These are phyloP conservation scores for Phrynocephalus versicolor DNA, from an alignment of 2,113 vertebrate species.

Conservation along the genomic window DNA sequence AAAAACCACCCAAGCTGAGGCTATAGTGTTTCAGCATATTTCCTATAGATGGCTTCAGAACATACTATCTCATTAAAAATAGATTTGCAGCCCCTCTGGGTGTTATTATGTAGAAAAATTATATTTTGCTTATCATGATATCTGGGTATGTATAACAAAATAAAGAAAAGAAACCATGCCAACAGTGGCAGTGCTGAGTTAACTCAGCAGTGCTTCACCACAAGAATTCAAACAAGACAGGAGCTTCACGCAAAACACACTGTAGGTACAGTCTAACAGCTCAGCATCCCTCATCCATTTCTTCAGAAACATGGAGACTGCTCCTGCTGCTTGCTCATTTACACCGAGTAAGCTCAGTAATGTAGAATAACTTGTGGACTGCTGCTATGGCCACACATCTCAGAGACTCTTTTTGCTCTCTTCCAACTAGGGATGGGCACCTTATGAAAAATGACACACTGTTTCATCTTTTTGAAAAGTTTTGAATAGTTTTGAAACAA, in stretches of 20 bases:
- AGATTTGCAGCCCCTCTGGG: constrained; percentile 29
- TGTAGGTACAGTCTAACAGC: neutral
- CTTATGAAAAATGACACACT: too few species aligned
- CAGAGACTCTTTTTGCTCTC: neutral
- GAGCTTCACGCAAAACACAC: neutral
- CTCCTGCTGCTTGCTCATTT: neutral
- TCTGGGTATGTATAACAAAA: neutral
- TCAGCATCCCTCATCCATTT: neutral
- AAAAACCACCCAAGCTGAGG: constrained; percentile 30
- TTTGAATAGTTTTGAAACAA: too few species aligned
- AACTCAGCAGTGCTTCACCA: neutral
- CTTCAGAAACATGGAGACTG: neutral
- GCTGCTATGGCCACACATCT: neutral
- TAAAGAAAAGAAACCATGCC: neutral
- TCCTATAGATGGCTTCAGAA: neutral
- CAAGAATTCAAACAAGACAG: neutral
- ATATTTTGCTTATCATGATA: constrained; percentile 26
- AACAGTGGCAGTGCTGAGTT: neutral
- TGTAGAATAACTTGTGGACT: neutral
- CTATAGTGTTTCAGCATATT: constrained; percentile 21
- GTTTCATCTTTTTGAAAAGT: too few species aligned
- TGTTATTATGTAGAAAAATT: constrained; percentile 11
- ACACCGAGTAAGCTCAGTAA: neutral
- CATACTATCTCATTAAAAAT: constrained; percentile 33
- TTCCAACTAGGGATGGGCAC: too few species aligned